Evolutionary conservation across 2,888 invertebrate genomes (phyloP), one percentile per base, ranked within the genome.

Genomic region (Resseliella maxima): DNA sequence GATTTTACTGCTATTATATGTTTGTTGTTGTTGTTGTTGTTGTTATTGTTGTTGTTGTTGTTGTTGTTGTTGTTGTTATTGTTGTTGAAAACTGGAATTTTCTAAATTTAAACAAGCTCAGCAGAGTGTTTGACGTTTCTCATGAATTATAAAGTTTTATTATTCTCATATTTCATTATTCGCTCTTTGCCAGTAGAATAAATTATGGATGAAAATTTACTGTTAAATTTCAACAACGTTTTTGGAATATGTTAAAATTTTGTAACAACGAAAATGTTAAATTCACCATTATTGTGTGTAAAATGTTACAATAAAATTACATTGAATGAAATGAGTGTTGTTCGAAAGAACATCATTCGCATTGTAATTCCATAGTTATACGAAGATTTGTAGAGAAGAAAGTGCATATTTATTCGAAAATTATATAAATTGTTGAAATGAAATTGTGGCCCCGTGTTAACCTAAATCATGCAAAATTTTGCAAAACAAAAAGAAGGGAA

Each of bases 171-270:
- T 72, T 12, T 15, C 31, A 3, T 18, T 27, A 31, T 2, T 31
- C 31, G 10, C 2, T 72, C 21, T 72, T 72, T 31, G 72, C 31
- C 72, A 72, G 72, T 72, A n/a, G 72, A 72, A 72, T 31, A 72
- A 72, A 24, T 2, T 24, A 59, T 18, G 18, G 41, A 15, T 8
- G 46, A n/a, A n/a, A n/a, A n/a, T n/a, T 50, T 50, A 18, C 46
- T 50, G 8, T 50, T 41, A 8, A 41, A 41, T 41, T 41, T 12
- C 5, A 41, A 41, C 41, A 41, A 41, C 41, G 5, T 8, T 50
- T 50, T 50, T 50, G 50, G 21, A 50, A 50, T 50, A 12, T 50
- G 2, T 50, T 8, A 50, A 50, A 41, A 41, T 41, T 41, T 41
- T 5, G 41, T 41, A 12, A 8, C 41, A 41, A 41, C n/a, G n/a